Conservation (phyloP, 2,797 vertebrate genomes). For the Alcedo atthis region DNA sequence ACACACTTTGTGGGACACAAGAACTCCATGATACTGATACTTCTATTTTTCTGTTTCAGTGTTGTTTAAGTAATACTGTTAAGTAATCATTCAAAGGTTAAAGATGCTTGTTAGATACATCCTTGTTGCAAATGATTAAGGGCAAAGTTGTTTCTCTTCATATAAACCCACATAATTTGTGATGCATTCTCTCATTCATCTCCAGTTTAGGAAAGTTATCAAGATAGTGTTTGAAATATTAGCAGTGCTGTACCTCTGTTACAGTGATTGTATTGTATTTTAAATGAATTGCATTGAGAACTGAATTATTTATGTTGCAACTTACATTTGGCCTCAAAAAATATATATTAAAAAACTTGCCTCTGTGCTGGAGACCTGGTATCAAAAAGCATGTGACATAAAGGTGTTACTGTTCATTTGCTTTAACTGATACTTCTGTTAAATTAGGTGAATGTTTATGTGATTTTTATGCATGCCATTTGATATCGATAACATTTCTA, state of each 20-base stretch:
- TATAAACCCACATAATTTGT: conserved; percentile 5
- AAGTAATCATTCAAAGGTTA: conserved; percentile 7
- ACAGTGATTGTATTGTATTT: background rate
- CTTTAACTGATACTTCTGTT: background rate
- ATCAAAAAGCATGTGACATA: background rate
- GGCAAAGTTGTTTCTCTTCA: background rate
- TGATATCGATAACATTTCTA: background rate
- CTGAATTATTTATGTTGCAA: background rate
- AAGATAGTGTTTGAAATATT: background rate
- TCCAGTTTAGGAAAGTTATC: background rate
- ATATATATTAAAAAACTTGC: background rate
- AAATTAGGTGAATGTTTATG: background rate
- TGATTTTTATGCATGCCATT: conserved; percentile 11
- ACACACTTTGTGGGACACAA: conserved; percentile 55
- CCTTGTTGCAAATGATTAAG: background rate
- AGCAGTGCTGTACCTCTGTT: background rate
- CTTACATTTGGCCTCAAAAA: background rate
- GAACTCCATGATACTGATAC: conserved; percentile 39
- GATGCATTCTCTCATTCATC: conserved; percentile 5
- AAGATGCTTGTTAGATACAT: background rate
- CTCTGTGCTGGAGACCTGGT: background rate
- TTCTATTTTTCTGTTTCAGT: conserved; percentile 51
- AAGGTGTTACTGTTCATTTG: background rate
- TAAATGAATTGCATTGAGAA: background rate
- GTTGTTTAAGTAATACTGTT: conserved; percentile 24